phyloP scores from a whole-genome alignment of 2,797 vertebrate genomes.

The Leuciscus waleckii region DNA sequence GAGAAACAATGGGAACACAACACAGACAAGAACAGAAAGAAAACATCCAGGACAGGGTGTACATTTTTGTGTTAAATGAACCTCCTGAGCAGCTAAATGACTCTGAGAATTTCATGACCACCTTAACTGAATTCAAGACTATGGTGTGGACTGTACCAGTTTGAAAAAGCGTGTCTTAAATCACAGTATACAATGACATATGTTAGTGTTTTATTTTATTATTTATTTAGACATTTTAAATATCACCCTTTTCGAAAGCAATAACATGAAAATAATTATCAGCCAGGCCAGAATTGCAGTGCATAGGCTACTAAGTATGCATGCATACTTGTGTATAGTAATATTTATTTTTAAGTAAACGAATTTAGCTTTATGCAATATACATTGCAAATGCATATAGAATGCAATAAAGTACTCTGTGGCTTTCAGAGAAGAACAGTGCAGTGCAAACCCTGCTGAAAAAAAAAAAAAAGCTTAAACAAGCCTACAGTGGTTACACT shows the following conservation, averaged over 20 bases:
- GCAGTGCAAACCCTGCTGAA: neutral
- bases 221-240: neutral
- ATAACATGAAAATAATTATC: neutral
- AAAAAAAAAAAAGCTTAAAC: neutral
- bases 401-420: neutral
- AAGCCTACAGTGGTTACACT: neutral
- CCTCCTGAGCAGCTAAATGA: neutral
- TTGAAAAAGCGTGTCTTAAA: neutral
- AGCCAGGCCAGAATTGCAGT: neutral
- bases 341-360: neutral
- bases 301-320: neutral
- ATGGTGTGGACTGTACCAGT: neutral
- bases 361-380: neutral
- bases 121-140: neutral
- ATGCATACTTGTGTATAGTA: neutral
- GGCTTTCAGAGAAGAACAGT: neutral
- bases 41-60: neutral
- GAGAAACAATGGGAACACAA: conserved; percentile 12
- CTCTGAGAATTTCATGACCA: neutral
- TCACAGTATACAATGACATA: neutral
- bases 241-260: neutral
- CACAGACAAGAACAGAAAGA: neutral
- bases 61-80: neutral
- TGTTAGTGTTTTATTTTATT: neutral
- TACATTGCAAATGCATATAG: neutral